Evolutionary conservation across 1,140 invertebrate species (phyloP), one percentile per base, ranked within the genome.

Genomic region (Drosophila subpulchrella): DNA sequence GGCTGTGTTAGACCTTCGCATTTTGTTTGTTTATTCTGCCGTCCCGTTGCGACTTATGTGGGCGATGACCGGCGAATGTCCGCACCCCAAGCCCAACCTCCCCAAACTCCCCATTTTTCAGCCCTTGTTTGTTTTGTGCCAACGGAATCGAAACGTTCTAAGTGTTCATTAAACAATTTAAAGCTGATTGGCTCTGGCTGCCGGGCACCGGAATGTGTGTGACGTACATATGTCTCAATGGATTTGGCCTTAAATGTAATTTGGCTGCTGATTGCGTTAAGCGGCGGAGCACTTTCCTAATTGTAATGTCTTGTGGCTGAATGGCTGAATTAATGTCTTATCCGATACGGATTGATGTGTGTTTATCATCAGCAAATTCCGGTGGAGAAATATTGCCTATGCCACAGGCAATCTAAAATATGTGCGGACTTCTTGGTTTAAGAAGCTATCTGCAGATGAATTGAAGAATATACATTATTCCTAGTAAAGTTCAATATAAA

Each of bases 161-260:
- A 82, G 82, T 86, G 82, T 88, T 86, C 66, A 88, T 82, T 88
- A 73, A 88, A 81, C 83, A 88, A 70, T 86, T 82, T 78, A 86
- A 86, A 86, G 66, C 79, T 82, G 61, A 71, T 71, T 71, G 67
- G 65, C 51, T n/a, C 44, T 20, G 51, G n/a, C 48, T 36, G 51
- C n/a, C 61, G 12, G 38, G 44, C 13, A 27, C 46, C 8, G 56
- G 44, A 41, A 17, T 32, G 11, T 10, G 15, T 30, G 41, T 42
- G 15, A 32, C n/a, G 39, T 42, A 7, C 17, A 32, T 39, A 27
- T 46, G 62, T 62, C 62, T 66, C 61, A 12, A 53, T 53, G 47
- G 65, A 66, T 20, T 61, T 24, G 20, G 47, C 20, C 47, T 53
- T 38, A 38, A 68, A 68, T 44, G 36, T 44, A 68, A 68, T 68